phyloP scores from a whole-genome alignment of 2,113 vertebrate genomes.

The Hypomesus transpacificus region DNA sequence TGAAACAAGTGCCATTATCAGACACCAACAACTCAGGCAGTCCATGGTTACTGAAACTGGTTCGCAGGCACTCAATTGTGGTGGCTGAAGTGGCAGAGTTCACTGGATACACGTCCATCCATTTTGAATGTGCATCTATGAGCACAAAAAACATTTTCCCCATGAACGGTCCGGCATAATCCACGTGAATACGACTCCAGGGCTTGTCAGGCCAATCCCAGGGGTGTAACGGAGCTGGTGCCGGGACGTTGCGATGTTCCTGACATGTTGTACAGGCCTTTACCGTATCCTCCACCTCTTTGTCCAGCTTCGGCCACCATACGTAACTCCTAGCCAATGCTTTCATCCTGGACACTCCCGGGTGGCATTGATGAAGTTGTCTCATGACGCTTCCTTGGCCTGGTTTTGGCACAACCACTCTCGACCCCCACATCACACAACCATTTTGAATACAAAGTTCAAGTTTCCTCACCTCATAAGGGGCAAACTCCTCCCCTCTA shows the following conservation, averaged over 20 bases:
- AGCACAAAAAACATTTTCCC: conserved; percentile 21
- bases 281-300: conserved; percentile 12
- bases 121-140: conserved; percentile 35
- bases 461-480: no score
- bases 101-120: conserved; percentile 21
- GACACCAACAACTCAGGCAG: conserved; percentile 19
- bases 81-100: conserved; percentile 12
- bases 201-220: conserved; percentile 21
- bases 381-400: neutral
- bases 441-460: no score
- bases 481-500: no score
- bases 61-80: conserved; percentile 20
- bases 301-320: conserved; percentile 30
- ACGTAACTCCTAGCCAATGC: conserved; percentile 20
- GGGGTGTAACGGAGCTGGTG: conserved; percentile 2
- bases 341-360: conserved; percentile 22
- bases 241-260: conserved; percentile 9
- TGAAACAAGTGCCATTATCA: conserved; percentile 19
- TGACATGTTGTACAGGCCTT: conserved; percentile 12
- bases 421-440: neutral
- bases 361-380: conserved; percentile 9
- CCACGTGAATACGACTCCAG: conserved; percentile 21
- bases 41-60: conserved; percentile 19
- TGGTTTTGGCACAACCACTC: neutral
- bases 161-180: conserved; percentile 27